These are phyloP conservation scores for Danaus melanippus DNA, from an alignment of 1,140 invertebrate genomes.

Conservation along the genomic window DNA sequence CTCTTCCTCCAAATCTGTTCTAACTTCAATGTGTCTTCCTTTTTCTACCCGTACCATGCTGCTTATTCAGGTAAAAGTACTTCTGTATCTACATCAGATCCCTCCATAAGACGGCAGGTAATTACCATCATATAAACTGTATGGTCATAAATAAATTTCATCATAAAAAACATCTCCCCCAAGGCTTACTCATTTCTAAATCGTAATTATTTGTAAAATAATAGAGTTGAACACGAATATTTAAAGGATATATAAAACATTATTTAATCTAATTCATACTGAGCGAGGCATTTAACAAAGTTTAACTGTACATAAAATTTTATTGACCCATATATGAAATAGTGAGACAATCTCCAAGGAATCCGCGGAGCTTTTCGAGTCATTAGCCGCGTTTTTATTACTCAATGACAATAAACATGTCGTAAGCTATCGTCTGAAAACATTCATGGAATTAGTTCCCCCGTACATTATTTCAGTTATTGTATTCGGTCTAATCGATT, in stretches of 20 bases:
- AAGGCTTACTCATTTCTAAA: background rate
- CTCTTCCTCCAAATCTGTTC: no score
- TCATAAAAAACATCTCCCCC: no score
- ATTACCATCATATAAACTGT: no score
- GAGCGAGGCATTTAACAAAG: conserved; percentile 54
- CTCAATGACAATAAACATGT: conserved; percentile 67
- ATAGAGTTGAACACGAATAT: no score
- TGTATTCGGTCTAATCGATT: conserved; percentile 26
- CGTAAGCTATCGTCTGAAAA: conserved; percentile 68
- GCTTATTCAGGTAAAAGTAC: no score
- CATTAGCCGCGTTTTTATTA: conserved; percentile 69
- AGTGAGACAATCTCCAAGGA: conserved; percentile 55
- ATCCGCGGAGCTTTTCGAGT: conserved; percentile 54
- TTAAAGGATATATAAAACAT: background rate
- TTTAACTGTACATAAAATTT: conserved; percentile 70
- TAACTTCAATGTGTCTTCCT: no score
- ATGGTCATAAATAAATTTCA: no score
- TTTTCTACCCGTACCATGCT: no score
- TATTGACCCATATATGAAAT: conserved; percentile 69
- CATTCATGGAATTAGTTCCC: conserved; percentile 59
- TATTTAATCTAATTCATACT: conserved; percentile 31
- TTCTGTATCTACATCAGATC: no score
- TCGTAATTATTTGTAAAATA: background rate
- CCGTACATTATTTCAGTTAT: conserved; percentile 52
- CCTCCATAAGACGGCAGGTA: no score